Conservation (phyloP, 2,888 invertebrate species). For the Epinotia brunnichana region DNA sequence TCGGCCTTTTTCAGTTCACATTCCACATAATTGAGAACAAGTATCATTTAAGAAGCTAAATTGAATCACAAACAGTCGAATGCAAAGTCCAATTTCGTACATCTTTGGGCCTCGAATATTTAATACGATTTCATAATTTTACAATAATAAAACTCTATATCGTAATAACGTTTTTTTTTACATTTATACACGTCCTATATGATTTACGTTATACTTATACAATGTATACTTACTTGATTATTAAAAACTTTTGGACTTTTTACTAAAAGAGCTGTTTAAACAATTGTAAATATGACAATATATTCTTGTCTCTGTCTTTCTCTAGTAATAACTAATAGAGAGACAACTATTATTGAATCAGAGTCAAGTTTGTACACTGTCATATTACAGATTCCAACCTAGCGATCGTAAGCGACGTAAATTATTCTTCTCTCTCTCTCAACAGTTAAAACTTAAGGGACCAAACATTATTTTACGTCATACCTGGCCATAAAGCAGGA, state of each 20-base stretch:
- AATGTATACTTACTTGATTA: conserved; percentile 22
- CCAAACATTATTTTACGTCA: not conserved
- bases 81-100: conserved; percentile 29
- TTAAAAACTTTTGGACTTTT: conserved; percentile 38
- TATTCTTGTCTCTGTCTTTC: not conserved
- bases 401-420: not conserved
- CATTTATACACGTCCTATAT: conserved; percentile 38
- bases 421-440: not conserved
- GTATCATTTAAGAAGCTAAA: conserved; percentile 11
- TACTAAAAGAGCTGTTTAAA: not conserved
- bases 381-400: conserved; percentile 6
- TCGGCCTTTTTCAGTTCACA: not conserved
- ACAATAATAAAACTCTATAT: conserved; percentile 35
- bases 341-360: not conserved
- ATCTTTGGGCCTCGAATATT: conserved; percentile 31
- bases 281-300: conserved; percentile 10
- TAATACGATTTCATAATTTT: conserved; percentile 21
- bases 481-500: too few relatives aligned
- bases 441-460: not conserved
- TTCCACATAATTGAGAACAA: conserved; percentile 5
- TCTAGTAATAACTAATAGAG: not conserved
- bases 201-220: conserved; percentile 24
- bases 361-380: not conserved
- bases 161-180: conserved; percentile 37
- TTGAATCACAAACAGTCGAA: conserved; percentile 28